These are phyloP conservation scores for Catajapyx aquilonaris DNA, from an alignment of 1,140 invertebrate species.

Conservation along the genomic window DNA sequence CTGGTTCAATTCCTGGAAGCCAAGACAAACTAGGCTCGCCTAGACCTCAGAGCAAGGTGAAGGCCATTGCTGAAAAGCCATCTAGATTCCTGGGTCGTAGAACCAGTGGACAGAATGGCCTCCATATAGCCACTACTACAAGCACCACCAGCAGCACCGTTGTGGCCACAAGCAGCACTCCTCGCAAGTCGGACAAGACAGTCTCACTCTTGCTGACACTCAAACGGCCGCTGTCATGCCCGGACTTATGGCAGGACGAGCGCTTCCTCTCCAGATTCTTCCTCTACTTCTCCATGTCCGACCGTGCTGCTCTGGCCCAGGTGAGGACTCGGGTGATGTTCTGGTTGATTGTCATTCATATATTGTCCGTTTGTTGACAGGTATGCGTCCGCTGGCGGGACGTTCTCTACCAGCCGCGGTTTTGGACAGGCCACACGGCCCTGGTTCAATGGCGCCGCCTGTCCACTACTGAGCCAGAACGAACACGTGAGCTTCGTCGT, in stretches of 20 bases:
- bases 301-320: constrained; percentile 54
- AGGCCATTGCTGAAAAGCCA: too few relatives aligned
- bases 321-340: constrained; percentile 20
- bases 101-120: too few relatives aligned
- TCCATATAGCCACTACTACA: too few relatives aligned
- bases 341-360: constrained; percentile 1
- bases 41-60: too few relatives aligned
- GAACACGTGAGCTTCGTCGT: constrained; percentile 38
- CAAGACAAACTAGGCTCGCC: too few relatives aligned
- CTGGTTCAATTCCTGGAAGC: too few relatives aligned
- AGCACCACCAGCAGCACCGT: too few relatives aligned
- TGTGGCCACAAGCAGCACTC: too few relatives aligned
- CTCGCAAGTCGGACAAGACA: too few relatives aligned
- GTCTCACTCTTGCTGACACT: too few relatives aligned
- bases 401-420: constrained; percentile 58
- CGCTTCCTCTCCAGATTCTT: constrained; percentile 66
- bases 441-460: constrained; percentile 64
- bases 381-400: constrained; percentile 68
- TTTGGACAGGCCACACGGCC: constrained; percentile 64
- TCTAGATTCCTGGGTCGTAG: too few relatives aligned
- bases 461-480: constrained; percentile 22
- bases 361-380: constrained; percentile 10
- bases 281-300: constrained; percentile 55
- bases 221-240: too few relatives aligned
- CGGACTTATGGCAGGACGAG: constrained; percentile 60